Evolutionary conservation across 2,113 vertebrate species (phyloP).

Genomic region (Tragulus kanchil): DNA sequence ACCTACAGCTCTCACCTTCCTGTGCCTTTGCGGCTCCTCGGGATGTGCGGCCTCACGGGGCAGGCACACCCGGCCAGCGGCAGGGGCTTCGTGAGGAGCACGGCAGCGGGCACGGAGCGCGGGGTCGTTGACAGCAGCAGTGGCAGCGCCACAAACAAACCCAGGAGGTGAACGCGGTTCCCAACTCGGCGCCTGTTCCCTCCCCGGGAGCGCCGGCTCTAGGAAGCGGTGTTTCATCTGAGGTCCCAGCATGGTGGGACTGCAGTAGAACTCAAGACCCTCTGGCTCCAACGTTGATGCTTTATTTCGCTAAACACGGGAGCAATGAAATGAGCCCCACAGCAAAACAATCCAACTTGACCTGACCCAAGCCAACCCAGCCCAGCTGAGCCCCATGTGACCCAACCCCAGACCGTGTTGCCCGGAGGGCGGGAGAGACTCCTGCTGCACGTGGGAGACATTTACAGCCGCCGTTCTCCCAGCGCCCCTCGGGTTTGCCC

Average conservation of each 20-base stretch:
- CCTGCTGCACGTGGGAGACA: fast-evolving
- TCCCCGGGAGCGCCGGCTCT: neutral
- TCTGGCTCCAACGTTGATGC: neutral
- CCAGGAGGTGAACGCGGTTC: neutral
- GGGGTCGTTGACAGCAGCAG: neutral
- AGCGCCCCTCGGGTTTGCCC: neutral
- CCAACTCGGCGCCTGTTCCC: too few relatives aligned
- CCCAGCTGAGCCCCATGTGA: neutral
- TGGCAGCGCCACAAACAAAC: neutral
- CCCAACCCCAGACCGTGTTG: neutral
- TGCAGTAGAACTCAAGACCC: neutral
- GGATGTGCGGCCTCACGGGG: neutral
- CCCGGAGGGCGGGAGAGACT: neutral
- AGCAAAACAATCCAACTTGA: neutral
- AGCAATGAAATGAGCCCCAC: neutral
- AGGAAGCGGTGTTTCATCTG: neutral
- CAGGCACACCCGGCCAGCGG: constrained; percentile 54
- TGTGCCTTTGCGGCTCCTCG: constrained; percentile 17
- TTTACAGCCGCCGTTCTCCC: too few relatives aligned
- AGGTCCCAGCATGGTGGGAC: neutral
- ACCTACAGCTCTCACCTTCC: neutral
- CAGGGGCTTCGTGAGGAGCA: constrained; percentile 77
- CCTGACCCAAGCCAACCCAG: neutral
- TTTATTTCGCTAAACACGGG: constrained; percentile 40
- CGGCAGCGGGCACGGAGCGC: constrained; percentile 11